A percentile compares a stretch with the other conserved stretches of the same genome.
Conservation (phyloP, 2,113 vertebrate genomes). For the Corythornis cristatus region DNA sequence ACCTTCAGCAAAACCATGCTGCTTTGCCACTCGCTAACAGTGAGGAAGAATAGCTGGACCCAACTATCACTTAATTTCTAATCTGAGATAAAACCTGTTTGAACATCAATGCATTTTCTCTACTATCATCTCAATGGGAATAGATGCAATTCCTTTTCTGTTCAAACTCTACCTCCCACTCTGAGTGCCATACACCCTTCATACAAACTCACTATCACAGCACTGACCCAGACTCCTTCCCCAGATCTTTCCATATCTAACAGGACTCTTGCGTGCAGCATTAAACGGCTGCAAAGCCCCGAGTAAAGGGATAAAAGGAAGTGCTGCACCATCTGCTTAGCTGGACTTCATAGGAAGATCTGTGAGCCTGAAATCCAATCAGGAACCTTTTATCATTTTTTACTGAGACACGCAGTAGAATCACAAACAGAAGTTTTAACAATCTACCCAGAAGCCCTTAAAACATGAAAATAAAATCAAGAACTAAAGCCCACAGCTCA, state of each 20-base stretch:
- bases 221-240: background rate
- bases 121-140: background rate
- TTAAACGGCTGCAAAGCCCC: background rate
- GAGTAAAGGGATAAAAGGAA: constrained; percentile 5
- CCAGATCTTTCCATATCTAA: background rate
- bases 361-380: background rate
- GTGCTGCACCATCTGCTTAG: background rate
- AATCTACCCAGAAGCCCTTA: background rate
- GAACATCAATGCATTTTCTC: background rate
- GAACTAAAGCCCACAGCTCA: background rate
- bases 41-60: background rate
- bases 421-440: background rate
- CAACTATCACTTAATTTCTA: background rate
- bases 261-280: background rate
- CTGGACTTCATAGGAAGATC: background rate
- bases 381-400: background rate
- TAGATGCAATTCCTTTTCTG: constrained; percentile 5
- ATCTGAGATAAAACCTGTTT: background rate
- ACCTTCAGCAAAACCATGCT: background rate
- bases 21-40: background rate
- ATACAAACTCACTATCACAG: background rate
- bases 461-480: background rate
- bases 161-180: background rate
- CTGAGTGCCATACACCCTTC: background rate
- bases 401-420: background rate